Evolutionary conservation across 2,888 invertebrate species (phyloP).

Genomic region (Drosophila bunnanda): DNA sequence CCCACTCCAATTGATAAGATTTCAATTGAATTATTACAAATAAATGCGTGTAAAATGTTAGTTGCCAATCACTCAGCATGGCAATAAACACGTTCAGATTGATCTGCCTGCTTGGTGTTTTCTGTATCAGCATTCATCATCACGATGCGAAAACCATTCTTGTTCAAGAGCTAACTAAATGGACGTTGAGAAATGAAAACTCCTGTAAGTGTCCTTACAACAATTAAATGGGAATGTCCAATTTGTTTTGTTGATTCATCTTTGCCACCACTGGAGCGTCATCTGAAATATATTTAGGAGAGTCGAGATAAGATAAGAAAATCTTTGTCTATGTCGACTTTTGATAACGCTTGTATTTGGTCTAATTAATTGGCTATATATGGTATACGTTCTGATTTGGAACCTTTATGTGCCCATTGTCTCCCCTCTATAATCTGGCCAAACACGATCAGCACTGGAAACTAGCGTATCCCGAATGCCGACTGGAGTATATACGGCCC

Average conservation of each 20-base stretch:
- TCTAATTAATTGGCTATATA: slow-evolving; percentile 67
- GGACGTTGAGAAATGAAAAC: slow-evolving; percentile 75
- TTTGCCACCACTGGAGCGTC: slow-evolving; percentile 30
- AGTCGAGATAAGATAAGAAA: slow-evolving; percentile 60
- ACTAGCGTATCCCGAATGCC: slow-evolving; percentile 71
- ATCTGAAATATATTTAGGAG: slow-evolving; percentile 15
- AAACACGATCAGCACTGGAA: slow-evolving; percentile 60
- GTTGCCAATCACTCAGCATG: slow-evolving; percentile 19
- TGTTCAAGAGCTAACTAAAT: slow-evolving; percentile 71
- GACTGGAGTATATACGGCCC: slow-evolving; percentile 81
- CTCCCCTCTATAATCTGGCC: background rate
- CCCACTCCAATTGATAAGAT: slow-evolving; percentile 45
- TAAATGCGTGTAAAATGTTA: slow-evolving; percentile 25
- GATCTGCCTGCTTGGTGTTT: slow-evolving; percentile 10
- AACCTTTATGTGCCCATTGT: background rate
- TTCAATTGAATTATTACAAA: slow-evolving; percentile 24
- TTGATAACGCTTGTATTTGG: slow-evolving; percentile 37
- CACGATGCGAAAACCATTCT: slow-evolving; percentile 58
- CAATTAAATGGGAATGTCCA: background rate
- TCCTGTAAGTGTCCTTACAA: slow-evolving; percentile 65
- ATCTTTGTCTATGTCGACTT: slow-evolving; percentile 41
- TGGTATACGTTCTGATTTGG: slow-evolving; percentile 14
- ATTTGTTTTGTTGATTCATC: slow-evolving; percentile 11
- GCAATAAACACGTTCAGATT: slow-evolving; percentile 44
- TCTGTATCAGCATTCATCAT: slow-evolving; percentile 11